phyloP scores from a whole-genome alignment of 1,140 invertebrate species.

The Drepana arcuata region DNA sequence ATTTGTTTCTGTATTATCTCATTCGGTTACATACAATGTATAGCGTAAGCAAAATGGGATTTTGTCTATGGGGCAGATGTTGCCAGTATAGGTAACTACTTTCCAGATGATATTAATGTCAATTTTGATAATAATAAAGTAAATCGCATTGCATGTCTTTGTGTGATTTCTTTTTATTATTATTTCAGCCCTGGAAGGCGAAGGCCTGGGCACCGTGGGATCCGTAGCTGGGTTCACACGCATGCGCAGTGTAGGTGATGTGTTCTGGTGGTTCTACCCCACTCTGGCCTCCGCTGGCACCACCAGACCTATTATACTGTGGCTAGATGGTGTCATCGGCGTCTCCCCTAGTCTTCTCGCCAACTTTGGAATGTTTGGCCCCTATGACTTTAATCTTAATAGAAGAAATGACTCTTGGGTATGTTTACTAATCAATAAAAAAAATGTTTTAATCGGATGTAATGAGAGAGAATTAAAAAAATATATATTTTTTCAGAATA shows the following conservation, averaged over 20 bases:
- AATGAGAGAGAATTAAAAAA: no score
- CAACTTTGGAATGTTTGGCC: conserved; percentile 53
- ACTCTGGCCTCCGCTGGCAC: conserved; percentile 7
- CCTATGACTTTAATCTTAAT: conserved; percentile 39
- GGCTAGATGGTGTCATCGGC: conserved; percentile 45
- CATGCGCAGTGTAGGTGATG: conserved; percentile 28
- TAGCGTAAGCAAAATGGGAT: no score
- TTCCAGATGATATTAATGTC: no score
- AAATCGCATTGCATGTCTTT: no score
- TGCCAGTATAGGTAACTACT: no score
- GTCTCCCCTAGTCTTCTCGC: conserved; percentile 38
- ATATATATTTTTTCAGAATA: no score
- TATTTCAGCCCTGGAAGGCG: conserved; percentile 29
- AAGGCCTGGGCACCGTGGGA: conserved; percentile 21
- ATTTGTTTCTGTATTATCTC: no score
- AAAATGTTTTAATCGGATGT: no score
- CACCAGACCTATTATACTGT: conserved; percentile 33
- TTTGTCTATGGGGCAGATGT: no score
- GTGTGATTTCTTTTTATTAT: background rate
- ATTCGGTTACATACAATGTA: no score
- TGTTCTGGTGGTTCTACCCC: conserved; percentile 59
- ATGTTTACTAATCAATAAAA: no score
- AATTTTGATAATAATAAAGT: no score
- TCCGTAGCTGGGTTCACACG: conserved; percentile 36
- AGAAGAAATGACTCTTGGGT: conserved; percentile 43